Conservation (phyloP, 2,113 vertebrate genomes). For the Sisor rabdophorus region DNA sequence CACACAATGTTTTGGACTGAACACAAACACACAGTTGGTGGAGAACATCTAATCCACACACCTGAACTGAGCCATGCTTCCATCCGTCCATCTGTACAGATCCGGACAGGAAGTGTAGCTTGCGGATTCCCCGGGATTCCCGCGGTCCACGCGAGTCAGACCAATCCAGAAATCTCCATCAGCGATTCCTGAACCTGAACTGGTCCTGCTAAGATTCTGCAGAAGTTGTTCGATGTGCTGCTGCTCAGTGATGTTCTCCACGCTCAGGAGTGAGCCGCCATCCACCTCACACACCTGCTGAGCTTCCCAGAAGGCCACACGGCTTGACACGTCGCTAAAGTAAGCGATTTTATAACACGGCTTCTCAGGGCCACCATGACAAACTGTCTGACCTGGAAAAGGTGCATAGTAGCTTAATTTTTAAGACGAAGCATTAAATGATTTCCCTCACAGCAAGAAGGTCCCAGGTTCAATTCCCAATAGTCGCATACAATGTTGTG, state of each 20-base stretch:
- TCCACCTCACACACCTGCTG: conserved; percentile 81
- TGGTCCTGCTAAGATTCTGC: conserved; percentile 73
- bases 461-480: too few relatives aligned
- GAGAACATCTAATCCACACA: conserved; percentile 47
- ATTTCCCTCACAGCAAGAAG: neutral
- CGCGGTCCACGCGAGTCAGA: conserved; percentile 76
- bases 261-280: conserved; percentile 79
- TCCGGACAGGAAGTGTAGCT: conserved; percentile 74
- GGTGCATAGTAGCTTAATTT: neutral
- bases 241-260: conserved; percentile 80
- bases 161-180: conserved; percentile 99
- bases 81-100: conserved; percentile 88
- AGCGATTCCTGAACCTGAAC: conserved; percentile 68
- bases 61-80: conserved; percentile 81
- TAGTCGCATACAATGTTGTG: too few relatives aligned
- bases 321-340: conserved; percentile 87
- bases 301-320: conserved; percentile 86
- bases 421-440: neutral
- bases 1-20: neutral
- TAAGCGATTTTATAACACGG: conserved; percentile 94
- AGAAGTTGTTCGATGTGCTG: conserved; percentile 80
- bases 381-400: conserved; percentile 84
- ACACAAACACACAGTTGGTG: neutral
- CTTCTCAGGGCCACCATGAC: conserved; percentile 68
- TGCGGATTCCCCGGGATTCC: conserved; percentile 57